Base-by-base conservation (phyloP, 2,888 invertebrate species). In the Gari tellinella region DNA sequence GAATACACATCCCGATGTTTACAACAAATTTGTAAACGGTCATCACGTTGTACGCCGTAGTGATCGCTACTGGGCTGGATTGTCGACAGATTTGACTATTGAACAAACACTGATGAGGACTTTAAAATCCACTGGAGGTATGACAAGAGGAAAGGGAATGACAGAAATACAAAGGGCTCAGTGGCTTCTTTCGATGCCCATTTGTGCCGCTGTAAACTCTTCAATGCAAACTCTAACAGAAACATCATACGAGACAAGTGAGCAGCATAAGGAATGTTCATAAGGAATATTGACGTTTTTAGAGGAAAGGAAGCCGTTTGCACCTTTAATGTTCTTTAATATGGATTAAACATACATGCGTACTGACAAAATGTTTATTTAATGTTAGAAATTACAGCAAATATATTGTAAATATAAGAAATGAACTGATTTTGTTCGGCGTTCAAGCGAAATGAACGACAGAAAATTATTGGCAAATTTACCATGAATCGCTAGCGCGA, bases 101-200 rank as follows among this genome's bases (percentile, higher is more conserved):
- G 78, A 74, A 57, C 73, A 74, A 23, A 52, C 58, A 10, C 41
- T 85, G 0, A 83, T 85, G 84, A 46, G 82, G 45, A 81, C 72
- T 51, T 14, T 84, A 10, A 86, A 83, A 46, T 70, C 73, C 21
- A 63, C 40, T 23, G 79, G 84, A 10, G 81, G 84, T 21, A 23
- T 82, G 14, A 82, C 82, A 12, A 65, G 74, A 58, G 81, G 78
- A n/a, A 25, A 75, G 17, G 80, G 81, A 4, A 70, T 81, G 73
- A 40, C 60, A 14, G 79, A 82, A 23, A 8, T 7, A 7, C 79
- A 81, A 52, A 38, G 75, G 52, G 51, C 66, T 3, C 23, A 48
- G 1, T 67, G 60, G 67, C 41, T 75, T 53, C 49, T 70, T 48
- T 70, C 74, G 48, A 23, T 51, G 12, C 76, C 72, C 5, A 49